Evolutionary conservation across 2,797 vertebrate genomes (phyloP).

Genomic region (Meriones psammophilus): DNA sequence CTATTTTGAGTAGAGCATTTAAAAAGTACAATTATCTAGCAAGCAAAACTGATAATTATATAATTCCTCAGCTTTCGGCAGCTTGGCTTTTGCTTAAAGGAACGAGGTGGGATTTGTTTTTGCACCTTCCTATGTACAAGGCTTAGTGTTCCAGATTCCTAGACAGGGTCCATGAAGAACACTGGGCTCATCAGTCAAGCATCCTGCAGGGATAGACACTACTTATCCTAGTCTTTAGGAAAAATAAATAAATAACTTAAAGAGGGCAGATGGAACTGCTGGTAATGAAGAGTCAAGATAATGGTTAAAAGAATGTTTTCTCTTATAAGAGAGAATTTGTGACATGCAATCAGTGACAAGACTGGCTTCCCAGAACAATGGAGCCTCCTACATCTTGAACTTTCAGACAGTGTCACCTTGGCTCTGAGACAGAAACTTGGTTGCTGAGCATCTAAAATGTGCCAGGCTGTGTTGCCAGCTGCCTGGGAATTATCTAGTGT

Average conservation of each 20-base stretch:
- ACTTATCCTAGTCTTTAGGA: not conserved
- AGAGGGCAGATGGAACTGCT: constrained; percentile 32
- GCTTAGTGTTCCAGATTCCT: not conserved
- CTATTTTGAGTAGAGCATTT: constrained; percentile 74
- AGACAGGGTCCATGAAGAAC: not conserved
- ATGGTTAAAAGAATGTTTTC: constrained; percentile 57
- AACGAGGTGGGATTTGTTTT: not conserved
- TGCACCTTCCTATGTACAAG: not conserved
- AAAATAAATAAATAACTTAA: not conserved
- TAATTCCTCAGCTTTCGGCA: constrained; percentile 71
- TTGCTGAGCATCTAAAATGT: not conserved
- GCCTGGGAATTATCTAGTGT: not conserved
- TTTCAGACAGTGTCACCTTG: constrained; percentile 54
- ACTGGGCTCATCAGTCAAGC: not conserved
- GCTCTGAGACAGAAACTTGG: constrained; percentile 38
- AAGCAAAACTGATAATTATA: constrained; percentile 73
- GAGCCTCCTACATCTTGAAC: constrained; percentile 67
- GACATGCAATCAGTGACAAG: constrained; percentile 37
- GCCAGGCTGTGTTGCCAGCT: not conserved
- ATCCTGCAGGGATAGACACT: not conserved
- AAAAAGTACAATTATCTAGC: constrained; percentile 72
- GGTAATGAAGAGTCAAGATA: constrained; percentile 16
- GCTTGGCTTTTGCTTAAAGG: constrained; percentile 78
- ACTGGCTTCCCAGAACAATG: constrained; percentile 49
- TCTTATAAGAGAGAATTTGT: constrained; percentile 54